Base-by-base conservation (phyloP, 2,113 vertebrate species). In the Paralichthys olivaceus region DNA sequence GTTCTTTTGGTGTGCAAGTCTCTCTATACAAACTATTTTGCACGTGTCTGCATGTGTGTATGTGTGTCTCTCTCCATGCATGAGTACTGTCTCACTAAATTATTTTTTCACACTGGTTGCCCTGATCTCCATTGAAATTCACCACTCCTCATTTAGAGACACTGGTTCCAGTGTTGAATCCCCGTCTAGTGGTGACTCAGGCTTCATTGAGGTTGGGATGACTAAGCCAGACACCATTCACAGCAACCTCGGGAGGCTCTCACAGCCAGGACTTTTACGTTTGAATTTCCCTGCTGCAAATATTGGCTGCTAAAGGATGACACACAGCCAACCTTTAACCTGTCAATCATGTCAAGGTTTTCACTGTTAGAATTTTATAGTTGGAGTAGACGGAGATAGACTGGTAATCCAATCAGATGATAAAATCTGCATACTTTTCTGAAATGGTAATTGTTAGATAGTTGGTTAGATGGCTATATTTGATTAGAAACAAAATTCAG, bases 211-310 rank as follows among this genome's bases (percentile, higher is more conserved):
- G 29, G 57, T 60, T 22, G 3, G 43, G 40, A 80, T 47, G 53
- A 69, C 67, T 58, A 62, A 75, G n/a, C 54, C 66, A 58, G 49
- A 77, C 54, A 54, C 37, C 25, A 75, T 69, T 83, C 70, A 58
- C 5, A 67, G 22, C 32, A 29, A 20, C 12, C 51, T 61, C 19
- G 7, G 51, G 19, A 55, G 17, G 4, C 40, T 51, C 1, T 58
- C 26, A 69, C 56, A 26, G 54, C 11, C 29, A 57, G 19, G 3
- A 19, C 13, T 66, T 28, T 68, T 61, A 19, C 22, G 14, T 58
- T 49, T 63, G 12, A 68, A 62, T n/a, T 26, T 13, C 15, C 49
- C 23, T 56, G 29, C 19, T 60, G 59, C n/a, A 15, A 12, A 43
- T 43, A 43, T 43, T 15, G 40, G 14, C 43, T 19, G 43, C 7